phyloP scores from a whole-genome alignment of 2,888 invertebrate species.

The Amphipoea oculea region DNA sequence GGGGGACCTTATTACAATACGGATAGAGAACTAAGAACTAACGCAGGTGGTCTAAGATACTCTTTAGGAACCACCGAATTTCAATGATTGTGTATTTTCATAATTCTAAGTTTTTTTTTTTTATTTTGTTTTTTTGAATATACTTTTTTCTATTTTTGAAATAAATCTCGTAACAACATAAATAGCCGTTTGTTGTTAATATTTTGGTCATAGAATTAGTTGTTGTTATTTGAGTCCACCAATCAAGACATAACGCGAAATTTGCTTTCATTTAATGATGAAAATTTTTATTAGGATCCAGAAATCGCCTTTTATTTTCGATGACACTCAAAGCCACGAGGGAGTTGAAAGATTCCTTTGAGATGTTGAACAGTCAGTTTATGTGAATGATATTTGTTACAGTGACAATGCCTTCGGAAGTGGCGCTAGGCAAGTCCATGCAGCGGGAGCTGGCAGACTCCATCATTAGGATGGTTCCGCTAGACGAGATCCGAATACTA shows the following conservation, averaged over 20 bases:
- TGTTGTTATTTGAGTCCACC: background rate
- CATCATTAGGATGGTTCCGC: constrained; percentile 96
- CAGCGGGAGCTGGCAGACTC: constrained; percentile 97
- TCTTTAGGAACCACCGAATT: background rate
- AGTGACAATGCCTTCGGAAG: constrained; percentile 92
- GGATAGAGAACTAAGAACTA: background rate
- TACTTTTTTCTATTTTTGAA: background rate
- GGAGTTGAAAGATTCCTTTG: background rate
- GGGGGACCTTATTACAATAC: background rate
- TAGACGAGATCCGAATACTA: constrained; percentile 96
- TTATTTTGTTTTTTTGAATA: too few relatives aligned
- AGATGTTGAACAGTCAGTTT: background rate
- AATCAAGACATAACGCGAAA: background rate
- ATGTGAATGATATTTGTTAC: constrained; percentile 32
- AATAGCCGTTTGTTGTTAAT: background rate
- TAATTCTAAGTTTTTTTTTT: too few relatives aligned
- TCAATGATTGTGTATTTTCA: background rate
- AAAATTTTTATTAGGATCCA: background rate
- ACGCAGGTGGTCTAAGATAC: background rate
- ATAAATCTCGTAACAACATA: background rate
- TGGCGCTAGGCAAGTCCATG: constrained; percentile 92
- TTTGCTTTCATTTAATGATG: background rate
- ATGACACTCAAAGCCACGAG: background rate
- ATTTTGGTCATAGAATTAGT: background rate
- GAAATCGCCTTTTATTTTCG: background rate